Conservation (phyloP, 2,888 invertebrate genomes). For the Achlya flavicornis region DNA sequence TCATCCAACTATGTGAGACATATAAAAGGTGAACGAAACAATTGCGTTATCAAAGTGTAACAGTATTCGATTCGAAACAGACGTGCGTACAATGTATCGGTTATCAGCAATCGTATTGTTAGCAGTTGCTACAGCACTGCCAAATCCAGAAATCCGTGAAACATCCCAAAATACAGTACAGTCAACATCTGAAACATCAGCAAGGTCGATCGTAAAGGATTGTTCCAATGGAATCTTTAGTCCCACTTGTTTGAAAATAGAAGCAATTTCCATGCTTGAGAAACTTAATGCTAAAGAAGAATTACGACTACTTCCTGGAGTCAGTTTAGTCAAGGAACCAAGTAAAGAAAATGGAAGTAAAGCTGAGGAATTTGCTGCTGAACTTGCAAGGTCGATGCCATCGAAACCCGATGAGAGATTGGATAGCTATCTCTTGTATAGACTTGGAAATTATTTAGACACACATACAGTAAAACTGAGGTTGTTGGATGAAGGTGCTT, state of each 20-base stretch:
- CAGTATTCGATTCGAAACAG: slow-evolving; percentile 59
- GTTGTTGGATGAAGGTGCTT: slow-evolving; percentile 85
- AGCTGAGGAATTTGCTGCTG: slow-evolving; percentile 88
- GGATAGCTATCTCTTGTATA: slow-evolving; percentile 89
- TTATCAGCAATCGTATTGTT: slow-evolving; percentile 49
- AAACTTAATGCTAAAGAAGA: slow-evolving; percentile 73
- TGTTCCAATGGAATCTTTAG: slow-evolving; percentile 72
- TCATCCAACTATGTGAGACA: slow-evolving; percentile 73
- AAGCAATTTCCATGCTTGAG: slow-evolving; percentile 72
- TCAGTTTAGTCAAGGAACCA: slow-evolving; percentile 88
- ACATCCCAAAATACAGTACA: slow-evolving; percentile 46
- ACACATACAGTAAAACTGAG: slow-evolving; percentile 89
- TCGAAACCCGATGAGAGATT: slow-evolving; percentile 90
- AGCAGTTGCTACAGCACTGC: slow-evolving; percentile 55
- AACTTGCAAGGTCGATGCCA: slow-evolving; percentile 89
- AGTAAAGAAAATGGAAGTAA: slow-evolving; percentile 78
- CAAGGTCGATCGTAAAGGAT: slow-evolving; percentile 66
- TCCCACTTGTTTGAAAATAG: slow-evolving; percentile 73
- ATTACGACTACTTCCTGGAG: slow-evolving; percentile 67
- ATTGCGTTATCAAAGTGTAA: slow-evolving; percentile 73
- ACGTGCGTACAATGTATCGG: slow-evolving; percentile 66
- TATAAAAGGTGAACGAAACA: slow-evolving; percentile 75
- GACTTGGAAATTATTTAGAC: slow-evolving; percentile 88
- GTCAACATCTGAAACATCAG: slow-evolving; percentile 50
- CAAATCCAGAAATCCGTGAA: slow-evolving; percentile 59